These are phyloP conservation scores for Scalopus aquaticus DNA, from an alignment of 2,113 vertebrate species.

Conservation along the genomic window DNA sequence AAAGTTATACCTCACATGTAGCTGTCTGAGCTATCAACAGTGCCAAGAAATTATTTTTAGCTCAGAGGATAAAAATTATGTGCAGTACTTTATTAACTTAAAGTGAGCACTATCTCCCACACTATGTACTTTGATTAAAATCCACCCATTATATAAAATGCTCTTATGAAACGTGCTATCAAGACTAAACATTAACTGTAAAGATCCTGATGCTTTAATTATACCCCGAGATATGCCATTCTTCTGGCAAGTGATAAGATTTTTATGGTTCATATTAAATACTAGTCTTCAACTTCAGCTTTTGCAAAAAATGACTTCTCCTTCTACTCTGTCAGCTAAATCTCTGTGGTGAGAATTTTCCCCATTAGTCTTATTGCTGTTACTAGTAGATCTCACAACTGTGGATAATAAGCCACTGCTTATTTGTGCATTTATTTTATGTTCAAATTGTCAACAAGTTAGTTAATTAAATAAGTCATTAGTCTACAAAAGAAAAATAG, in stretches of 20 bases:
- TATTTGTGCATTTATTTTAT: slow-evolving; percentile 1
- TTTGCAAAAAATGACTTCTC: slow-evolving; percentile 47
- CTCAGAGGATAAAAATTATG: slow-evolving; percentile 59
- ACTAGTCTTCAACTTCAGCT: slow-evolving; percentile 66
- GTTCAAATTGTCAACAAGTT: slow-evolving; percentile 13
- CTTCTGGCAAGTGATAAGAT: slow-evolving; percentile 75
- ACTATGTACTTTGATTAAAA: slow-evolving; percentile 56
- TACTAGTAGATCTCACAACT: background rate
- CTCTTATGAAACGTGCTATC: slow-evolving; percentile 54
- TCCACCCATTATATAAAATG: slow-evolving; percentile 64
- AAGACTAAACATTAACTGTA: slow-evolving; percentile 72
- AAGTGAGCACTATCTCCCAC: slow-evolving; percentile 51
- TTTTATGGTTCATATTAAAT: slow-evolving; percentile 77
- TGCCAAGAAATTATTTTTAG: slow-evolving; percentile 75
- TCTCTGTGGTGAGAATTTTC: slow-evolving; percentile 5
- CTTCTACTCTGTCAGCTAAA: slow-evolving; percentile 38
- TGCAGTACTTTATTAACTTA: slow-evolving; percentile 65
- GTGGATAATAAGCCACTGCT: background rate
- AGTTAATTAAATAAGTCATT: slow-evolving; percentile 8
- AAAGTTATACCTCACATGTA: slow-evolving; percentile 50
- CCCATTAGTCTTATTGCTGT: background rate
- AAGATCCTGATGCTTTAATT: slow-evolving; percentile 81
- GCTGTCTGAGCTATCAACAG: slow-evolving; percentile 49
- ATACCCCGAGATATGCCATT: slow-evolving; percentile 62
- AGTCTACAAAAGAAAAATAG: background rate